Percentiles rank a stretch among this genome's conserved stretches.
Evolutionary conservation across 2,797 vertebrate species (phyloP).

Genomic region (Lateolabrax maculatus): DNA sequence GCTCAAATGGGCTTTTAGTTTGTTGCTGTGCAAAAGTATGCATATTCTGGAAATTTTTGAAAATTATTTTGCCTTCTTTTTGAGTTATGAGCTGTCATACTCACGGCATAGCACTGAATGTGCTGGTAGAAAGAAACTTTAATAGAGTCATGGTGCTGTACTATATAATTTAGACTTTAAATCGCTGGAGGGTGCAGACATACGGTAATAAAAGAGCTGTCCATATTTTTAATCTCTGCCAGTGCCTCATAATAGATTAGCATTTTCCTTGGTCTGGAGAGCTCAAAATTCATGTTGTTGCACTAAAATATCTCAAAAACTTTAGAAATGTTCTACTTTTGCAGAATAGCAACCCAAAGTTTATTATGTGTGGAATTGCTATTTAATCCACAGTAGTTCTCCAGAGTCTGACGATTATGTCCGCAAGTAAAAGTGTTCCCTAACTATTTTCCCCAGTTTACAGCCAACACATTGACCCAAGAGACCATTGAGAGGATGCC

Average conservation of each 20-base stretch:
- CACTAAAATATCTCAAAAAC: background rate
- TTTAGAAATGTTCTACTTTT: conserved; percentile 1
- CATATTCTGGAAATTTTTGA: background rate
- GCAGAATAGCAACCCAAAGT: background rate
- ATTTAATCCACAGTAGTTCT: conserved; percentile 6
- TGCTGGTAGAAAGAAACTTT: conserved; percentile 17
- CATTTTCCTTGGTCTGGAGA: background rate
- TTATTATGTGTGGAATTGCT: background rate
- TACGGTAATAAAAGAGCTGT: conserved; percentile 12
- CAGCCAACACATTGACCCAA: conserved; percentile 78
- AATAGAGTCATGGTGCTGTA: background rate
- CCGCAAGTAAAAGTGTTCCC: conserved; percentile 24
- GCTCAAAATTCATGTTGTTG: background rate
- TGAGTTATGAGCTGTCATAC: conserved; percentile 28
- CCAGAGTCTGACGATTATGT: conserved; percentile 16
- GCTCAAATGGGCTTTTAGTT: background rate
- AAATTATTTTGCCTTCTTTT: conserved; percentile 2
- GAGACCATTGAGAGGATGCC: conserved; percentile 81
- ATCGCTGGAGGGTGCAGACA: conserved; percentile 3
- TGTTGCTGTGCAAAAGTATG: background rate
- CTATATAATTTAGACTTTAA: conserved; percentile 27
- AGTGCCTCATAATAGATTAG: background rate
- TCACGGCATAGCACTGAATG: background rate
- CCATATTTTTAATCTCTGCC: conserved; percentile 26
- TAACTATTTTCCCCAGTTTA: conserved; percentile 81